Percentiles rank a stretch among this genome's conserved stretches.
Conservation (phyloP, 2,797 vertebrate species). For the Cynopterus sphinx region DNA sequence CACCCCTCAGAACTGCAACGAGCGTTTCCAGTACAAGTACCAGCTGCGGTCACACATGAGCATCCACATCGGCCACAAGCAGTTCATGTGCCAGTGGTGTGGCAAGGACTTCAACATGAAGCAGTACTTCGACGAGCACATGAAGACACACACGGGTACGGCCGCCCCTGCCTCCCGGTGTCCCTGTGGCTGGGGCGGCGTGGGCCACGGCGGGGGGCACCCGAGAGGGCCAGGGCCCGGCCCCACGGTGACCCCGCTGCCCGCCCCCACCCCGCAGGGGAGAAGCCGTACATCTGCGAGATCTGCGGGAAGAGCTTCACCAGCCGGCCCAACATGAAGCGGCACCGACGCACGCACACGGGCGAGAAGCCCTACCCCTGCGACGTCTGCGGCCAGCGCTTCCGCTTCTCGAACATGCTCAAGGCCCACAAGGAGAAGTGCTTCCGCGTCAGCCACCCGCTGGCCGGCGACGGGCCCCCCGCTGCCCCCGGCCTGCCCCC, state of each 20-base stretch:
- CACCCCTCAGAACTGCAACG: slow-evolving; percentile 91
- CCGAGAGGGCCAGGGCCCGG: fast-evolving
- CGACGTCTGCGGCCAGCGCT: slow-evolving; percentile 95
- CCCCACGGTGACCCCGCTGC: fast-evolving
- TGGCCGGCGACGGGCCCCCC: slow-evolving; percentile 81
- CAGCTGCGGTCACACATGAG: slow-evolving; percentile 99
- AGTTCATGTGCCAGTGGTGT: slow-evolving; percentile 99
- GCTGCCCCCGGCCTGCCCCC: slow-evolving; percentile 78
- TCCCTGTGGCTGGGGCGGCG: not conserved
- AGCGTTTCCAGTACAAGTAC: slow-evolving; percentile 98
- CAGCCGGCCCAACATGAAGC: slow-evolving; percentile 98
- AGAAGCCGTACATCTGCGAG: slow-evolving; percentile 98
- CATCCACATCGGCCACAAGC: slow-evolving; percentile 98
- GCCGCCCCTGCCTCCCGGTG: not conserved
- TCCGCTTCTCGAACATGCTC: slow-evolving; percentile 99
- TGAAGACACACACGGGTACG: slow-evolving; percentile 93
- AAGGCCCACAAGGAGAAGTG: slow-evolving; percentile 98
- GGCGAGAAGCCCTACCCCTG: slow-evolving; percentile 97
- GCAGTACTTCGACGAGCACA: slow-evolving; percentile 99
- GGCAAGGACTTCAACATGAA: slow-evolving; percentile 99
- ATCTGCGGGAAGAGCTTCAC: slow-evolving; percentile 99
- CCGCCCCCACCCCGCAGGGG: slow-evolving; percentile 83
- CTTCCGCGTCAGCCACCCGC: slow-evolving; percentile 92
- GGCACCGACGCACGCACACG: slow-evolving; percentile 96
- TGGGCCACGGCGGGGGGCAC: fast-evolving